These are phyloP conservation scores for Vesta saturnalis DNA, from an alignment of 2,888 invertebrate species.

Conservation along the genomic window DNA sequence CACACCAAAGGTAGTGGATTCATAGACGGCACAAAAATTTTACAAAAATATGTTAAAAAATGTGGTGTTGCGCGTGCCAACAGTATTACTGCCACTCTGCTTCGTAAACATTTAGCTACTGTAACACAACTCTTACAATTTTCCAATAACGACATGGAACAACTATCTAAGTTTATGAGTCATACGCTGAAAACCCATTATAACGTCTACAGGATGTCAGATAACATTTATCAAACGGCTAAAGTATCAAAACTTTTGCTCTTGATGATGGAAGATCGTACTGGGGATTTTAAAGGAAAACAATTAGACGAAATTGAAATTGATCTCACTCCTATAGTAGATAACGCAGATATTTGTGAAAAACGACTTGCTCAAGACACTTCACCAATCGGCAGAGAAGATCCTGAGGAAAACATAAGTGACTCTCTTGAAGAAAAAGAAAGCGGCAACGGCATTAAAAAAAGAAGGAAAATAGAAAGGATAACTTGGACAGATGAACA, in stretches of 20 bases:
- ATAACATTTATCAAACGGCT: too few relatives aligned
- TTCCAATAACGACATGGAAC: constrained; percentile 13
- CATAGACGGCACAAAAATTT: constrained; percentile 39
- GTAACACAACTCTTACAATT: too few relatives aligned
- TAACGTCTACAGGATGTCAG: constrained; percentile 11
- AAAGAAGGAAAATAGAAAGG: background rate
- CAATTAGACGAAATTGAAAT: constrained; percentile 15
- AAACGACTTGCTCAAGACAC: background rate
- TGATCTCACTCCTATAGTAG: background rate
- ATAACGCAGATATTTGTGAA: background rate
- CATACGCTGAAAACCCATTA: constrained; percentile 12
- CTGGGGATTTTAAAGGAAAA: constrained; percentile 19
- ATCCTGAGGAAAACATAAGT: too few relatives aligned
- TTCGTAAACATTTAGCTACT: constrained; percentile 42
- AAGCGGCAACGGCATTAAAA: background rate
- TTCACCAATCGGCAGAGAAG: too few relatives aligned
- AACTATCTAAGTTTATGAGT: constrained; percentile 19
- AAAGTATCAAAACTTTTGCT: constrained; percentile 23
- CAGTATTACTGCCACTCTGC: constrained; percentile 34
- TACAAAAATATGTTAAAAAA: constrained; percentile 38
- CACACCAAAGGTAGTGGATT: constrained; percentile 32
- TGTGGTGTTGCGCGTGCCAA: constrained; percentile 25
- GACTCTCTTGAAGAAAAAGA: background rate
- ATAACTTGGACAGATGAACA: constrained; percentile 6
- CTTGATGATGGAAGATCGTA: constrained; percentile 17